These are phyloP conservation scores for Catonia carolina DNA, from an alignment of 2,888 invertebrate species.

Conservation along the genomic window DNA sequence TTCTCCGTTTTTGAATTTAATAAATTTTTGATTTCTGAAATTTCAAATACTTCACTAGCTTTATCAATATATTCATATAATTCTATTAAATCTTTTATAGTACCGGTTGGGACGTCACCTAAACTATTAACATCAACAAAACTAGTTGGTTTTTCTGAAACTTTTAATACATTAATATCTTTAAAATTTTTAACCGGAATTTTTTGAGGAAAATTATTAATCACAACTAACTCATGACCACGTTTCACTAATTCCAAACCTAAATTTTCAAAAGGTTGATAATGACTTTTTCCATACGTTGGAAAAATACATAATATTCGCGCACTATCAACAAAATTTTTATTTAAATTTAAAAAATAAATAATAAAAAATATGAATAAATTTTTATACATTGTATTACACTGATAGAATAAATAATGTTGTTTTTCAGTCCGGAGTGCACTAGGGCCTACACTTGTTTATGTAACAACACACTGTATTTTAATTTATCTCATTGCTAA, in stretches of 20 bases:
- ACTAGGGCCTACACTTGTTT: too few relatives aligned
- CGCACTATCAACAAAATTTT: too few relatives aligned
- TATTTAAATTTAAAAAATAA: too few relatives aligned
- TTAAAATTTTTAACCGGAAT: neutral
- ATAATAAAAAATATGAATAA: too few relatives aligned
- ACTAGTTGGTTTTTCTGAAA: neutral
- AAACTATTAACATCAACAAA: neutral
- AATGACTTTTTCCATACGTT: neutral
- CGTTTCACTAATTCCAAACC: neutral
- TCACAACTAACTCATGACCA: neutral
- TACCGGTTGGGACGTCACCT: neutral
- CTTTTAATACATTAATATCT: neutral
- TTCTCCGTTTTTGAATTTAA: neutral
- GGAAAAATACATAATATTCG: neutral
- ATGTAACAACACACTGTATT: too few relatives aligned
- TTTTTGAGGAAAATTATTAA: slow-evolving; percentile 1
- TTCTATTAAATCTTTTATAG: neutral
- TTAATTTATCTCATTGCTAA: too few relatives aligned
- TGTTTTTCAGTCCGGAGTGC: too few relatives aligned
- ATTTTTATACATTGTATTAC: too few relatives aligned
- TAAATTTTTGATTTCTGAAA: neutral
- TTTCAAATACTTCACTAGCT: neutral
- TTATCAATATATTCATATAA: neutral
- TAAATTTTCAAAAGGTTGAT: neutral
- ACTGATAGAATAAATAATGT: too few relatives aligned